phyloP scores from a whole-genome alignment of 2,113 vertebrate species.

The Cyprinodon variegatus region DNA sequence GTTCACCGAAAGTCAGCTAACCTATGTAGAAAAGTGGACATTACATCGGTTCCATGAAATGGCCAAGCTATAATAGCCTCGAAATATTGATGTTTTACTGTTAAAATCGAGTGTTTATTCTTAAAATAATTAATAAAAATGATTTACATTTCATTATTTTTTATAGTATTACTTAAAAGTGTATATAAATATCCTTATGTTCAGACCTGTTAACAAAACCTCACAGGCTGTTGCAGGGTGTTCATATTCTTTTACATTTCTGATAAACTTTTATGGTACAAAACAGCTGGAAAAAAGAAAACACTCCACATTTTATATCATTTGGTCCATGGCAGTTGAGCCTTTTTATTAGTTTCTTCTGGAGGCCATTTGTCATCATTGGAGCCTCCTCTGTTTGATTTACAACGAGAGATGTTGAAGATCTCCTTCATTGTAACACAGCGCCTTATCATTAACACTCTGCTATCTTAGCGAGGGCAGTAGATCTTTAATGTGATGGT shows the following conservation, averaged over 20 bases:
- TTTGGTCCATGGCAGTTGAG: slow-evolving; percentile 41
- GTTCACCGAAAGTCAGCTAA: not conserved
- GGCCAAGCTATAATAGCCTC: too few relatives aligned
- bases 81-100: too few relatives aligned
- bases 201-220: not conserved
- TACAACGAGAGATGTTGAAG: slow-evolving; percentile 44
- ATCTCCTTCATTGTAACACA: slow-evolving; percentile 65
- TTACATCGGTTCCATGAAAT: too few relatives aligned
- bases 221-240: not conserved
- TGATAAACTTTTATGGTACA: slow-evolving; percentile 1
- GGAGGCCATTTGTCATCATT: slow-evolving; percentile 65
- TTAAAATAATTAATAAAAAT: too few relatives aligned
- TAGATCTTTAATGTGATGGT: slow-evolving; percentile 58
- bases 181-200: not conserved
- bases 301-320: slow-evolving; percentile 22
- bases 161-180: too few relatives aligned
- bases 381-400: slow-evolving; percentile 57
- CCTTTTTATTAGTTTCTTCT: slow-evolving; percentile 67
- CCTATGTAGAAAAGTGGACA: not conserved
- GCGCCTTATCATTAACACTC: slow-evolving; percentile 59
- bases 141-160: too few relatives aligned
- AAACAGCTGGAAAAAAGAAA: slow-evolving; percentile 3
- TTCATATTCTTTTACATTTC: not conserved
- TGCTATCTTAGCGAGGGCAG: slow-evolving; percentile 51
- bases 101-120: too few relatives aligned